Evolutionary conservation across 2,888 invertebrate genomes (phyloP), one percentile per base, ranked within the genome.

Genomic region (Heliconius ismenius): DNA sequence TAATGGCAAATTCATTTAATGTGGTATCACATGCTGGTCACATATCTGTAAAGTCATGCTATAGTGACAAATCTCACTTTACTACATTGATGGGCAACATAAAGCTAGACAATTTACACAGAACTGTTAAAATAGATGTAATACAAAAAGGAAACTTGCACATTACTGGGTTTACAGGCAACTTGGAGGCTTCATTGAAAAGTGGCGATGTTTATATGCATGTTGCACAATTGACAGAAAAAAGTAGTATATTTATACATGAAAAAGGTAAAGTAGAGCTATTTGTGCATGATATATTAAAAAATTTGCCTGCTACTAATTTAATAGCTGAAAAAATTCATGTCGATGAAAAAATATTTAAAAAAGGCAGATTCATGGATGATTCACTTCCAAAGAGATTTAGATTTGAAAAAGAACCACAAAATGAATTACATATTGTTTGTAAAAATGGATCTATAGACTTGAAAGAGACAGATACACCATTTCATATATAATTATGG

Each of bases 401-500:
- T 83, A 86, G 94, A 78, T 93, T 88, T 84, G 92, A 92, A 77
- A 90, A 90, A 79, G 91, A 93, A 80, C 91, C 90, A 0, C 85
- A 89, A 18, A 88, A 92, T 83, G 94, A 94, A 81, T 86, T 94
- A 80, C 90, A 93, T 76, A 89, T 94, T 89, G 94, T 94, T 70
- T 94, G 94, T 90, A 93, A 91, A 85, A 94, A 94, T 89, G 94
- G 94, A 80, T 90, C 92, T 58, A 94, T 94, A 85, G 92, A 92
- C 79, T 86, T 94, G 75, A 93, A 91, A 82, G 90, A 94, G 81
- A 91, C 93, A 76, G 85, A 89, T 80, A 76, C 87, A 83, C 91
- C 93, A n/a, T 91, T 93, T 83, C 83, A 88, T 77, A 70, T 92
- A 78, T 92, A 89, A 85, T 79, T 77, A 58, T 58, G 11, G 15